Conservation (phyloP, 2,888 invertebrate species). For the Rhingia campestris region DNA sequence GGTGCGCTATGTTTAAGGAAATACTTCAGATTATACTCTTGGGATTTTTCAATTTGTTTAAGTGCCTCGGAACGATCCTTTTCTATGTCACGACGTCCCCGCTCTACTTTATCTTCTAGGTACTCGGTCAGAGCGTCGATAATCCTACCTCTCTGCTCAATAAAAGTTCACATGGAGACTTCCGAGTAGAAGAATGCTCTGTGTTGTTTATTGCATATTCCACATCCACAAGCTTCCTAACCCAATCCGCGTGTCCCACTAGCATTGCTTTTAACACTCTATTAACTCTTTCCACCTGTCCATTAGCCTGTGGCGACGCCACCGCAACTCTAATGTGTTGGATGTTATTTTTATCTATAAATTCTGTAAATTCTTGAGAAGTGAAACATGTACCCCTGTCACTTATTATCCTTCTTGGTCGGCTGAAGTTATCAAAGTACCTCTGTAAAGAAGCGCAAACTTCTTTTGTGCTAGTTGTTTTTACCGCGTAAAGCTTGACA, state of each 20-base stretch:
- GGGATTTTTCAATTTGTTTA: neutral
- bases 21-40: neutral
- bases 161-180: slow-evolving; percentile 7
- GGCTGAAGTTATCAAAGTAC: slow-evolving; percentile 36
- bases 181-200: neutral
- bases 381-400: slow-evolving; percentile 45
- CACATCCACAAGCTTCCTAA: neutral
- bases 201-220: neutral
- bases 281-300: slow-evolving; percentile 41
- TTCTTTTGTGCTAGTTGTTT: slow-evolving; percentile 29
- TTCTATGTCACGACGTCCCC: neutral
- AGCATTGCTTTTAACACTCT: slow-evolving; percentile 41
- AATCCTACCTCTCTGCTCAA: slow-evolving; percentile 31
- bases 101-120: neutral
- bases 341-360: slow-evolving; percentile 23
- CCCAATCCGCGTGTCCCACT: neutral
- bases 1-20: slow-evolving; percentile 13
- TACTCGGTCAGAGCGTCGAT: slow-evolving; percentile 16
- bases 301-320: slow-evolving; percentile 12
- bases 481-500: slow-evolving; percentile 20
- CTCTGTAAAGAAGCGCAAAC: slow-evolving; percentile 17
- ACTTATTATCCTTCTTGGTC: slow-evolving; percentile 21
- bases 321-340: slow-evolving; percentile 47
- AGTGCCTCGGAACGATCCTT: neutral
- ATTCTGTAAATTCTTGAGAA: slow-evolving; percentile 31